These are phyloP conservation scores for Bicyclus anynana DNA, from an alignment of 1,140 invertebrate species.

Conservation along the genomic window DNA sequence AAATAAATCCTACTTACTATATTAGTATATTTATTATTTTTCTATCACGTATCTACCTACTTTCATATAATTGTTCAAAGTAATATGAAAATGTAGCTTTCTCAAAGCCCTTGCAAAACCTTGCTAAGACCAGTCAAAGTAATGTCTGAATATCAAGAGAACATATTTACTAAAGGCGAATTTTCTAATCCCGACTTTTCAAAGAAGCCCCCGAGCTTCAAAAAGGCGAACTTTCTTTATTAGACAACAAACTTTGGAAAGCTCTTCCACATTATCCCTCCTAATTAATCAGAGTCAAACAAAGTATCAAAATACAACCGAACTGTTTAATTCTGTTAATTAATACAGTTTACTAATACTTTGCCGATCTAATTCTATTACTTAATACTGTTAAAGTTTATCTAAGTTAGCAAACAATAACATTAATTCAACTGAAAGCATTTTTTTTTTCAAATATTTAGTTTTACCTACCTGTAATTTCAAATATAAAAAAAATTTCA, in stretches of 20 bases:
- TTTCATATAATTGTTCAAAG: too few species aligned
- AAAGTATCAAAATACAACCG: conserved; percentile 38
- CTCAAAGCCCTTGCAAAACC: not conserved
- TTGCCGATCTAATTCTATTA: not conserved
- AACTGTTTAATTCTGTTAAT: conserved; percentile 34
- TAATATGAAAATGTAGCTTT: not conserved
- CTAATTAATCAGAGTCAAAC: conserved; percentile 46
- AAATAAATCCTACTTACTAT: too few species aligned
- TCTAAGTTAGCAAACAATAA: too few species aligned
- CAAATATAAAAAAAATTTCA: too few species aligned
- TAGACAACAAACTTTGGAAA: conserved; percentile 35
- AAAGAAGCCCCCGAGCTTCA: conserved; percentile 32
- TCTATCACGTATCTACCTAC: too few species aligned
- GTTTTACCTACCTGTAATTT: too few species aligned
- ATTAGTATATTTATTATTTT: too few species aligned
- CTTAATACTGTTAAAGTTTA: too few species aligned
- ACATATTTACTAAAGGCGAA: conserved; percentile 19
- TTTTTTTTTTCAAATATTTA: too few species aligned
- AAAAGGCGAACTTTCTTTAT: conserved; percentile 43
- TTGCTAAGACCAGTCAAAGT: not conserved
- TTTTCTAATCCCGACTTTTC: conserved; percentile 32
- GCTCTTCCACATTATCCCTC: conserved; percentile 40
- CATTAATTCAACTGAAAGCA: too few species aligned
- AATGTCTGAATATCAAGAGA: conserved; percentile 16
- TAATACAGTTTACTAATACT: conserved; percentile 22